A percentile compares a stretch with the other conserved stretches of the same genome.
Conservation (phyloP, 2,113 vertebrate genomes). For the Sardina pilchardus region DNA sequence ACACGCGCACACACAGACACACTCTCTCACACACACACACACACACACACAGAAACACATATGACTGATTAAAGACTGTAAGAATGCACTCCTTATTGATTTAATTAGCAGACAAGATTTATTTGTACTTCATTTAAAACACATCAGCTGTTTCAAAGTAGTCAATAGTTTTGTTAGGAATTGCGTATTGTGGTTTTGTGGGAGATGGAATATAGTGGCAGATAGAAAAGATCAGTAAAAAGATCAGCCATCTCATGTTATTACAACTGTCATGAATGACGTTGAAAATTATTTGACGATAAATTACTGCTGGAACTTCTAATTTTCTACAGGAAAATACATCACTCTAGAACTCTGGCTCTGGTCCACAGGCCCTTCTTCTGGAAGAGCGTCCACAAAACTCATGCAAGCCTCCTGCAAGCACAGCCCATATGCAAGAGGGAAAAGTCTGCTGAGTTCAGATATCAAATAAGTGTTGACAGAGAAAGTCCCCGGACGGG, state of each 20-base stretch:
- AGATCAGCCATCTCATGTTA: neutral
- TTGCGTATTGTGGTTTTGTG: neutral
- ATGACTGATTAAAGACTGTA: neutral
- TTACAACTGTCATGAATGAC: neutral
- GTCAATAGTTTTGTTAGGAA: neutral
- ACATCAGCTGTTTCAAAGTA: neutral
- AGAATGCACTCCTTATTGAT: neutral
- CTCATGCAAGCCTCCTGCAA: slow-evolving; percentile 12
- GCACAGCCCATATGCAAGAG: slow-evolving; percentile 45
- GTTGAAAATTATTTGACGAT: neutral
- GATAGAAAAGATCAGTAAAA: neutral
- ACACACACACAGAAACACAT: neutral
- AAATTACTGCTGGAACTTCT: neutral
- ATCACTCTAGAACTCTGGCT: neutral
- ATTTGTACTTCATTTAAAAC: neutral
- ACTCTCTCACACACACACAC: neutral
- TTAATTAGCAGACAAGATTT: neutral
- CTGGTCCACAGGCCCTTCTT: neutral
- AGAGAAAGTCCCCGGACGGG: slow-evolving; percentile 67
- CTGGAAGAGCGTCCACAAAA: neutral
- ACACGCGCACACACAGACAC: neutral
- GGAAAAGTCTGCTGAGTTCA: slow-evolving; percentile 54
- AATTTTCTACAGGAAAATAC: neutral
- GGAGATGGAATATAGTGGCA: neutral
- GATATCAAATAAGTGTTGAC: slow-evolving; percentile 72